Conservation (phyloP, 2,113 vertebrate genomes). For the Lynx canadensis region DNA sequence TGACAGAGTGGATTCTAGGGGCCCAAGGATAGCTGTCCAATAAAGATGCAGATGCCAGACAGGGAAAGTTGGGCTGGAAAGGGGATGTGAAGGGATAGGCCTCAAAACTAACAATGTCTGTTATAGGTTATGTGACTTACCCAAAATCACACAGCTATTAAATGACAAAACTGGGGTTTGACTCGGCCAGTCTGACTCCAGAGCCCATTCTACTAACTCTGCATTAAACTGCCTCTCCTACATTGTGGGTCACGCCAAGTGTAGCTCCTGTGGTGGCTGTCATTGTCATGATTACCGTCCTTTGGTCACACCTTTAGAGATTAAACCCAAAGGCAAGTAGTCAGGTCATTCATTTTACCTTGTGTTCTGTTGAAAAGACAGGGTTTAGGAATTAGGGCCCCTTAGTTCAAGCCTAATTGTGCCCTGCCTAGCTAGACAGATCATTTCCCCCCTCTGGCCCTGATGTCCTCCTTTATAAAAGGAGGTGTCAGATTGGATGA, state of each 20-base stretch:
- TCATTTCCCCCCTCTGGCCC: background rate
- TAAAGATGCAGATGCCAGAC: background rate
- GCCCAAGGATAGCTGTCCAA: background rate
- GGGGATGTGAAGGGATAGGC: background rate
- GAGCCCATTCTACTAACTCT: background rate
- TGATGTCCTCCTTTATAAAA: background rate
- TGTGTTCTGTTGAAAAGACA: background rate
- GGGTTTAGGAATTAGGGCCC: background rate
- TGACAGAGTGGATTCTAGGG: background rate
- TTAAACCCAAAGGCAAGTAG: background rate
- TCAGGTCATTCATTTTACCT: background rate
- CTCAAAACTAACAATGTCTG: background rate
- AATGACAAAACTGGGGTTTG: background rate
- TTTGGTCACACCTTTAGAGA: background rate
- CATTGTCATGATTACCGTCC: background rate
- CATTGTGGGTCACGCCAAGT: background rate
- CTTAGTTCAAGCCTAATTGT: background rate
- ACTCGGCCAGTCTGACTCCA: background rate
- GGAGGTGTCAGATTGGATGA: background rate
- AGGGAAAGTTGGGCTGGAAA: background rate
- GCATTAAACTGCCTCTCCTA: background rate
- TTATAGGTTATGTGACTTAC: background rate
- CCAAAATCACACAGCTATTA: background rate
- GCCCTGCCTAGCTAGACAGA: background rate
- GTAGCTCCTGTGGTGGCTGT: background rate